phyloP scores from a whole-genome alignment of 1,140 invertebrate genomes.

The Hyles euphorbiae region DNA sequence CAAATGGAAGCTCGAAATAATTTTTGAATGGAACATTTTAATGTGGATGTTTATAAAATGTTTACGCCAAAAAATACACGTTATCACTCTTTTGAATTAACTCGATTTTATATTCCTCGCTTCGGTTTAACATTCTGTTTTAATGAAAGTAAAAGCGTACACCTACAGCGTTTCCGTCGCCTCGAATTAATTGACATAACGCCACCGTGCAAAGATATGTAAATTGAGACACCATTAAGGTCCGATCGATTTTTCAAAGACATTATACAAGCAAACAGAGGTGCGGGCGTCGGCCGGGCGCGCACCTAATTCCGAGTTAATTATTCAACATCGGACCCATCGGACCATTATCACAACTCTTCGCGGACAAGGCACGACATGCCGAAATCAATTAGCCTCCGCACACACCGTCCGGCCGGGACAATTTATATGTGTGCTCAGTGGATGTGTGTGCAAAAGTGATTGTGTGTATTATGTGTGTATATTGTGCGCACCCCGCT shows the following conservation, averaged over 20 bases:
- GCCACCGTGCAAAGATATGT: slow-evolving; percentile 17
- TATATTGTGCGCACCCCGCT: slow-evolving; percentile 2
- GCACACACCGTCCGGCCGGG: slow-evolving; percentile 38
- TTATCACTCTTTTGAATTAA: background rate
- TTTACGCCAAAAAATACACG: background rate
- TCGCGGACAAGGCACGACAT: slow-evolving; percentile 31
- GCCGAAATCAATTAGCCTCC: slow-evolving; percentile 56
- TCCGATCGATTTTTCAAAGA: slow-evolving; percentile 37
- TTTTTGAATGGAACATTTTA: background rate
- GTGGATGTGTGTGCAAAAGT: slow-evolving; percentile 42
- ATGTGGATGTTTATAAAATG: background rate
- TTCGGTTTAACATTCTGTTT: background rate
- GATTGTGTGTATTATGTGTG: slow-evolving; percentile 20
- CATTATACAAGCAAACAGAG: slow-evolving; percentile 46
- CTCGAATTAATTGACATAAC: slow-evolving; percentile 15
- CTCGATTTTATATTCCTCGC: no score
- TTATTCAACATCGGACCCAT: slow-evolving; percentile 43
- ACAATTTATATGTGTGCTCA: slow-evolving; percentile 45
- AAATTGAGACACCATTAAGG: slow-evolving; percentile 24
- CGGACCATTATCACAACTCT: slow-evolving; percentile 33
- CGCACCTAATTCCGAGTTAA: slow-evolving; percentile 49
- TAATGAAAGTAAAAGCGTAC: background rate
- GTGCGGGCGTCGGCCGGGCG: slow-evolving; percentile 21
- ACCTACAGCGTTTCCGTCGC: slow-evolving; percentile 1
- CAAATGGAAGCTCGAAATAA: background rate